These are phyloP conservation scores for Tadarida brasiliensis DNA, from an alignment of 2,797 vertebrate genomes.

Conservation along the genomic window DNA sequence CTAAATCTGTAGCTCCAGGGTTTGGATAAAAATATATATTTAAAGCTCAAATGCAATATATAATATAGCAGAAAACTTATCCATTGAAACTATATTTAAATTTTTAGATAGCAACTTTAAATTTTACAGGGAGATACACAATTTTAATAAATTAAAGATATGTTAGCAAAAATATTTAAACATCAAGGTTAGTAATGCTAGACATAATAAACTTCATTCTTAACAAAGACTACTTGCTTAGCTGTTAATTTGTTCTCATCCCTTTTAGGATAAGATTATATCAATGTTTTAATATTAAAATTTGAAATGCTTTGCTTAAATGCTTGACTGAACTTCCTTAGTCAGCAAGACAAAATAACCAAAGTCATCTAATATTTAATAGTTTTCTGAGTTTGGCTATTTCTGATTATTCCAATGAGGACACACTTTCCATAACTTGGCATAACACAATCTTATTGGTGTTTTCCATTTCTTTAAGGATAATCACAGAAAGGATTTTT, in stretches of 20 bases:
- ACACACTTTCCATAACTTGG: background rate
- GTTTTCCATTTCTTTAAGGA: background rate
- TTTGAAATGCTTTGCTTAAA: background rate
- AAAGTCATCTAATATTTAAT: background rate
- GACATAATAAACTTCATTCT: background rate
- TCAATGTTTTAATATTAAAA: background rate
- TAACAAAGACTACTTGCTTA: background rate
- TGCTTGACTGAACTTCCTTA: background rate
- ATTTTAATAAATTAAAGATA: conserved; percentile 37
- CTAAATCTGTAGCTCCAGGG: background rate
- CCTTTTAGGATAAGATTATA: background rate
- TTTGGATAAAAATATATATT: background rate
- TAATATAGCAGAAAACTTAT: background rate
- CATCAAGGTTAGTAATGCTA: background rate
- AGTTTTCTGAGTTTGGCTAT: background rate
- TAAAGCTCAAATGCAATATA: background rate
- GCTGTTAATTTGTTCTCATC: background rate
- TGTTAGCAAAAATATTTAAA: background rate
- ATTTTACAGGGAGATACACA: background rate
- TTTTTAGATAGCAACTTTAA: background rate
- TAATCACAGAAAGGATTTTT: background rate
- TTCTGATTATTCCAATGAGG: background rate
- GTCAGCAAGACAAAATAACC: background rate
- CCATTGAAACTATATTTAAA: background rate
- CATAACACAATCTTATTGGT: background rate